Base-by-base conservation (phyloP, 2,113 vertebrate species). In the Plectropomus leopardus region DNA sequence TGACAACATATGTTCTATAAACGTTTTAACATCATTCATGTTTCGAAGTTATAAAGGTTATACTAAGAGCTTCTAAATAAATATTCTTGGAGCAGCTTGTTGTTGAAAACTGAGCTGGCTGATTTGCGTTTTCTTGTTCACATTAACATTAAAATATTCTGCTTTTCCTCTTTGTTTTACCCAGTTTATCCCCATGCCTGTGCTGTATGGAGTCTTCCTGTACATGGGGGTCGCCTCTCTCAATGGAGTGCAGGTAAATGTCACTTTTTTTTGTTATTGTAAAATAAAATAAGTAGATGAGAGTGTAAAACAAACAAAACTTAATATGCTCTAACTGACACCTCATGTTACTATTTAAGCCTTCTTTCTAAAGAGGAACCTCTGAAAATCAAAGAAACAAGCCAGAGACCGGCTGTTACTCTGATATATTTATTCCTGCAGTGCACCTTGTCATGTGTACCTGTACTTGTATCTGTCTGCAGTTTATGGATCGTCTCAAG, bases 401-500 rank as follows among this genome's bases (percentile, higher is more conserved):
- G 5, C 11, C 32, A 32, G 44, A 17, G 26, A 24, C 15, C 3
- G 15, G 13, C 9, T 21, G 24, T 21, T 55, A 7, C 17, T 28
- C 34, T 45, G 26, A 13, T 40, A 7, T 2, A 13, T 21, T 26
- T 16, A 28, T 51, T 1, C 17, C n/a, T 24, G 3, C 5, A 54
- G 30, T 24, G 21, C 10, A 45, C 66, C 44, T n/a, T 21, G 2
- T 45, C 3, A n/a, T 32, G 16, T 24, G 24, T 51, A 3, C 26
- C 3, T 59, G 0, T 11, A 0, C 3, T 19, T 30, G 4, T 75
- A 0, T 13, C 48, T n/a, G 3, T 72, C 60, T 61, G 59, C 55
- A 99, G 98, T 99, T 99, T 87, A 99, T 99, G 98, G 98, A 99
- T 78, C 97, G 98, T 5, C 93, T 99, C 50, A 96, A 98, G 92